phyloP scores from a whole-genome alignment of 2,888 invertebrate species.

The Fragum sueziense region DNA sequence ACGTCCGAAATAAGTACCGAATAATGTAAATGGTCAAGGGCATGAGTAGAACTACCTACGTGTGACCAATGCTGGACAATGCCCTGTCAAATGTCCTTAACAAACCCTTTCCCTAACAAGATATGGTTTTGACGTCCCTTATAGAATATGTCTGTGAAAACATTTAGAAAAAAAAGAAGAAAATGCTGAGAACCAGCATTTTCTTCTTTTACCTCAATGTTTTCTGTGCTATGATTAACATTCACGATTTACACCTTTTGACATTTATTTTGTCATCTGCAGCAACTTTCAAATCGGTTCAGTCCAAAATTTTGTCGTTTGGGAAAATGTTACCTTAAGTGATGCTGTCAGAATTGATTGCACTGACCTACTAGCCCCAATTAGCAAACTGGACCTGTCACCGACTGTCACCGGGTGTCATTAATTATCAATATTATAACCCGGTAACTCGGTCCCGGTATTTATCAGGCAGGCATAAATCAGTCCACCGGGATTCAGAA shows the following conservation, averaged over 20 bases:
- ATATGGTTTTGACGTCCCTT: too few species aligned
- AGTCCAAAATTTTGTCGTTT: not conserved
- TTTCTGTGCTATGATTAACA: not conserved
- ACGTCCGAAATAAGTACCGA: too few species aligned
- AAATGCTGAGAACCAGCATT: not conserved
- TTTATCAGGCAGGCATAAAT: not conserved
- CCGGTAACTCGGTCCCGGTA: conserved; percentile 3
- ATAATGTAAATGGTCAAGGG: not conserved
- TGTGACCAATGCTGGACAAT: not conserved
- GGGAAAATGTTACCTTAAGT: not conserved
- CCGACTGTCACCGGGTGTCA: conserved; percentile 6
- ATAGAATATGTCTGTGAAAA: too few species aligned
- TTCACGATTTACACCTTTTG: not conserved
- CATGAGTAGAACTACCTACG: not conserved
- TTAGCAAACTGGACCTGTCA: conserved; percentile 9
- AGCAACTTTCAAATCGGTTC: not conserved
- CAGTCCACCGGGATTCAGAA: not conserved
- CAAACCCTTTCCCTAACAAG: too few species aligned
- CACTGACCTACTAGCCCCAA: conserved; percentile 12
- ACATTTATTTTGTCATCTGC: not conserved
- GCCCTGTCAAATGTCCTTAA: too few species aligned
- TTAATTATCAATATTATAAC: conserved; percentile 1
- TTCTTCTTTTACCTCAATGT: conserved; percentile 8
- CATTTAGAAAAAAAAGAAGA: too few species aligned
- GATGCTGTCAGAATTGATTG: conserved; percentile 2